Conservation (phyloP, 1,140 invertebrate species). For the Caenorhabditis inopinata region DNA sequence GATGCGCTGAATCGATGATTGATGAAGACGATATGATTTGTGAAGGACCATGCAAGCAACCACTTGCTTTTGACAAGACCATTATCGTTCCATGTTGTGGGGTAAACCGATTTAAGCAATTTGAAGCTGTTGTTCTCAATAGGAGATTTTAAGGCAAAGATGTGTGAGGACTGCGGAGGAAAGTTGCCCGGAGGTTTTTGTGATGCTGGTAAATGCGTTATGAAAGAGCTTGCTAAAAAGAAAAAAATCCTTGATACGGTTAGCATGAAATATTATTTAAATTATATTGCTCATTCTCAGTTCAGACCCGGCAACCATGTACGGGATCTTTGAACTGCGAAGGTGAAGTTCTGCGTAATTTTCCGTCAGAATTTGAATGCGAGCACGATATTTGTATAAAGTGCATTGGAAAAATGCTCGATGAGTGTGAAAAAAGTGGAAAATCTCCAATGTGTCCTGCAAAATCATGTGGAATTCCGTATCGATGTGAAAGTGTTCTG, state of each 20-base stretch:
- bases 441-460: conserved; percentile 52
- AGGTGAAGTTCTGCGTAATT: conserved; percentile 54
- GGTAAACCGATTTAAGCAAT: not conserved
- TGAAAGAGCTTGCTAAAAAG: conserved; percentile 16
- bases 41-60: conserved; percentile 45
- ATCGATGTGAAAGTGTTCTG: conserved; percentile 56
- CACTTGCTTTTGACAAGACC: conserved; percentile 35
- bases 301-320: conserved; percentile 36
- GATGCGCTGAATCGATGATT: conserved; percentile 35
- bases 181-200: conserved; percentile 35
- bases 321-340: conserved; percentile 46
- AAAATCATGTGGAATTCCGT: conserved; percentile 51
- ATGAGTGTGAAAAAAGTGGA: conserved; percentile 49
- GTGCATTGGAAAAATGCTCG: conserved; percentile 53
- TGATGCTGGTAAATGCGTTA: conserved; percentile 29
- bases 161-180: conserved; percentile 18
- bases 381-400: conserved; percentile 56
- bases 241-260: not conserved
- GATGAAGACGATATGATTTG: conserved; percentile 50
- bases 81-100: conserved; percentile 45
- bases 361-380: conserved; percentile 56
- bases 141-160: conserved; percentile 25
- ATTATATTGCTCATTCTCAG: not conserved
- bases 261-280: not conserved
- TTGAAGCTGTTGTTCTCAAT: not conserved